Evolutionary conservation across 92 coral and sea anemone genomes (phyloP), one percentile per base, ranked within the genome.

Genomic region (Palythoa grandis): DNA sequence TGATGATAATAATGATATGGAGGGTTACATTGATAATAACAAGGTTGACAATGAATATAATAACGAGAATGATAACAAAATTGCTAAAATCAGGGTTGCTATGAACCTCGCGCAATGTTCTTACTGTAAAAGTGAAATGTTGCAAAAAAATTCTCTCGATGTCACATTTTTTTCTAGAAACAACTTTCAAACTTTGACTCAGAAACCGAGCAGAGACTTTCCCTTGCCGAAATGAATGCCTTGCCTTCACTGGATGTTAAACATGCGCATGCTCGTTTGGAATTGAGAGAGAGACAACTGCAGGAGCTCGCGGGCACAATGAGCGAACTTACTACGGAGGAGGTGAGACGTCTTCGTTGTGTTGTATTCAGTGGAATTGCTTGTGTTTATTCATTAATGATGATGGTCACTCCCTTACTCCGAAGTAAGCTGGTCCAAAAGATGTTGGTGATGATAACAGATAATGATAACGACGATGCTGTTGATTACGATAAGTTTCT

Each of bases 301-400:
- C 92, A 89, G 70, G 98, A 96, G 82, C 95, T 96, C 52, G 98
- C 98, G 83, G 98, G 98, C 76, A 96, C 98, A 39, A 96, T 96
- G 98, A 91, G 90, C 43, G 98, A 96, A 47, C 94, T 96, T 14
- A 91, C 94, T 19, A 86, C 98, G 14, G 94, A 94, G 87, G 98
- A 96, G 98, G 98, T 96, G 70, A 63, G 20, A 19, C 25, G 22
- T 43, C 40, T 37, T 15, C 43, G 5, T 69, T 69, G 47, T 29
- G 25, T 69, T 3, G 2, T n/a, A 19, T 19, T 7, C 17, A 14
- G 16, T 24, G 40, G 7, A 15, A 11, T 25, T 25, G 12, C 19
- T 58, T 14, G 9, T 43, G 50, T 43, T 43, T 5, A 8, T 29
- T 29, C 1, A 29, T 29, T 29, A 29, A 29, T 43, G 9, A 43